Base-by-base conservation (phyloP, 1,140 invertebrate species). In the Hyposmocoma kahamanoa region DNA sequence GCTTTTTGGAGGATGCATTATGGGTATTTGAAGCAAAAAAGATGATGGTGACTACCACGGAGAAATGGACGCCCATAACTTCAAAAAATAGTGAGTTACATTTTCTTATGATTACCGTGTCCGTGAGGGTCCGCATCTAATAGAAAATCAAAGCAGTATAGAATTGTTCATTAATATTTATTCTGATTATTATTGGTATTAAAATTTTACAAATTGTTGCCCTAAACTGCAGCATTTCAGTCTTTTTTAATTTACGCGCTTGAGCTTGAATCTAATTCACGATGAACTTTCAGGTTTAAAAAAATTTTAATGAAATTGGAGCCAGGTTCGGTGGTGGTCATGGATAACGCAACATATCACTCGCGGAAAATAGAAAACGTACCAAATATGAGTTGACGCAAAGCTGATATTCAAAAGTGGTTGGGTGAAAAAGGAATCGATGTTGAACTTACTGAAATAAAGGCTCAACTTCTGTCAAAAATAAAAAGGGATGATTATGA, bases 271-370 rank as follows among this genome's bases (percentile, higher is more conserved):
- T n/a, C n/a, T n/a, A n/a, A n/a, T n/a, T n/a, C n/a, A n/a, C n/a
- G n/a, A n/a, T n/a, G n/a, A n/a, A 26, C 11, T 26, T 26, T 6
- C 5, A 26, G 53, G 62, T 76, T 76, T 59, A 28, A 51, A 24
- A 42, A 57, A 19, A 38, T 67, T 3, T 47, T 76, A 11, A 53
- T 55, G 32, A 63, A 56, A 50, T 15, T 56, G n/a, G 48, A 39
- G 18, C 26, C 48, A 36, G 59, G 61, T 46, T 48, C 50, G 10
- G 48, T 69, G 22, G 57, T 73, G 30, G 62, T 69, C 5, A 45
- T 69, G 42, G 59, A 73, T 39, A 65, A 69, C 43, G 60, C 59
- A 1, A 47, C 58, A 2, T 70, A 76, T 42, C 62, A 72, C 47
- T 52, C 55, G 18, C 48, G 63, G 44, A 52, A 56, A 39, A 24